Evolutionary conservation across 2,888 invertebrate genomes (phyloP), one percentile per base, ranked within the genome.

Genomic region (Exocentrus adspersus): DNA sequence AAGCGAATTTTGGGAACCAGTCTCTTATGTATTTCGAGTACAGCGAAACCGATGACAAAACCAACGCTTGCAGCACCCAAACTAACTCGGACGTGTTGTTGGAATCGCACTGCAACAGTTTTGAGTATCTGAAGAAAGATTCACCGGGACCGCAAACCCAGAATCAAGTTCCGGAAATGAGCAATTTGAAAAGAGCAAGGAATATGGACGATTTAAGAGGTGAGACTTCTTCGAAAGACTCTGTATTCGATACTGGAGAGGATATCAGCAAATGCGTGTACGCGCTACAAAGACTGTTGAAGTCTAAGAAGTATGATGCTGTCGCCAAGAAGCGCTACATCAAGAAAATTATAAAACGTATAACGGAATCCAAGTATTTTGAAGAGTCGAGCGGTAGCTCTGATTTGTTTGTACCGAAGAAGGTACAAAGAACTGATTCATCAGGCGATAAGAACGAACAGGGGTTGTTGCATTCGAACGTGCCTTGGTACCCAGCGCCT

Each of bases 191-290:
- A 41, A 45, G 16, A 42, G 51, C 54, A 52, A 30, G 32, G 51
- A 51, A 20, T 9, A 20, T 32, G n/a, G n/a, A 32, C 1, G 51
- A 51, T 32, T 51, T 51, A 51, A 48, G 28, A 28, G 19, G n/a
- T n/a, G 32, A 52, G 17, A 5, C 24, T 16, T 42, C 62, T 9
- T 58, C 51, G 32, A 24, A 32, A 32, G 56, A 63, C n/a, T n/a
- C n/a, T n/a, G n/a, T 37, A 16, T 9, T 43, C 19, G 56, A 61
- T 41, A 50, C 50, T 5, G 59, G 21, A 2, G 85, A 84, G 65
- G 90, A 90, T 74, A 81, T 91, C 63, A 87, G 90, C 72, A 86
- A 86, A 68, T 87, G 87, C 67, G 84, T 91, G 21, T 84, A 86
- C 53, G 78, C 89, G 46, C 76, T 91, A 2, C 87, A 87, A 74